phyloP scores from a whole-genome alignment of 2,113 vertebrate species.

The Charadrius vociferus region DNA sequence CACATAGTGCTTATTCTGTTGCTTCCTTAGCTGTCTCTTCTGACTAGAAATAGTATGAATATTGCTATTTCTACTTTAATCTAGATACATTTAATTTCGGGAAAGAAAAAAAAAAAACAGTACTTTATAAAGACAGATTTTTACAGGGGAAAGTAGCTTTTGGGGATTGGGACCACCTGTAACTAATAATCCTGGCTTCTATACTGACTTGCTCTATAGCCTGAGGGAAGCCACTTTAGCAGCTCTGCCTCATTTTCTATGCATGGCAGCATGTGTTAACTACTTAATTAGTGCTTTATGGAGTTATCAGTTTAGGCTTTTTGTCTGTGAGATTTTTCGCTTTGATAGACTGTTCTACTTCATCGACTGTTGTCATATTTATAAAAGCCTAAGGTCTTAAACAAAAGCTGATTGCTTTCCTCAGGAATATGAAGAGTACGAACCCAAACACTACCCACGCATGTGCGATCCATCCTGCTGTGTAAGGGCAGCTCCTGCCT shows the following conservation, averaged over 20 bases:
- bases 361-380: neutral
- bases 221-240: neutral
- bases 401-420: neutral
- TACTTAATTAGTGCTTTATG: neutral
- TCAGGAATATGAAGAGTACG: rapidly evolving
- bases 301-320: neutral
- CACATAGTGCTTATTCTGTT: neutral
- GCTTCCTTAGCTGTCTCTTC: neutral
- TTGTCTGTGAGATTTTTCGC: neutral
- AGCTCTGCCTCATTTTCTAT: neutral
- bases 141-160: neutral
- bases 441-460: rapidly evolving
- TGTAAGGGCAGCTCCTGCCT: neutral
- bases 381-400: neutral
- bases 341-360: neutral
- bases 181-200: neutral
- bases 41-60: neutral
- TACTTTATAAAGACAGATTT: neutral
- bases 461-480: neutral
- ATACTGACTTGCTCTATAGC: neutral
- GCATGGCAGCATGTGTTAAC: neutral
- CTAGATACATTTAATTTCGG: neutral
- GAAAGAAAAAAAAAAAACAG: neutral
- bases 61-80: neutral
- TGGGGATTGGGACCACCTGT: neutral